Evolutionary conservation across 2,113 vertebrate species (phyloP), one percentile per base, ranked within the genome.

Genomic region (Chaetodon trifascialis): DNA sequence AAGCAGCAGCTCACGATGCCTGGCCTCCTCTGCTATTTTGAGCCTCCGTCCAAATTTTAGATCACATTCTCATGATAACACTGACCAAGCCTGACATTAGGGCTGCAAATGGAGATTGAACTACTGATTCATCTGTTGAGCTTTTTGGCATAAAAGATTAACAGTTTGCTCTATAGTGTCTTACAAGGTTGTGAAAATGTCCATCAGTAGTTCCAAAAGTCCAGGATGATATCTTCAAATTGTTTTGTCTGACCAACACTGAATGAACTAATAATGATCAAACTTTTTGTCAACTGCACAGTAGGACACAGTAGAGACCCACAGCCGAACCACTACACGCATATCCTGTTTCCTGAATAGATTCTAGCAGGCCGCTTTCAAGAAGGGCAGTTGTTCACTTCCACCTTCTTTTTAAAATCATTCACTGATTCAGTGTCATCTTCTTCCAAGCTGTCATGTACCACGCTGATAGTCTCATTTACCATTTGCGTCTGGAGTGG

Each of bases 1-100:
- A 52, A 88, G 91, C 90, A 88, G 91, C 90, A 83, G 74, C 64
- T 68, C 76, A 40, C 55, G 42, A 56, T 44, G 72, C 63, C 52
- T 58, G 68, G 79, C 42, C 68, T 38, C 9, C 58, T 34, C 59
- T 10, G 54, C 81, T 85, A 86, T 88, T 84, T 71, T 73, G 46
- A 86, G 80, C 73, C 59, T 67, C 69, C 11, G 70, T 70, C 36
- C 1, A 49, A 54, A 30, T 70, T 82, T 63, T 75, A 44, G n/a
- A 72, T 21, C 58, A 79, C 36, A 66, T 76, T 21, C 49, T 71
- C 4, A n/a, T 73, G 51, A 52, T 1, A 11, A 3, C 54, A 38
- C 16, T 21, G 40, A 47, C 38, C 55, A 58, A 15, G 14, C 14
- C 16, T 58, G 14, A 56, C 44, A 75, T 47, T 6, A 40, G 12